Conservation (phyloP, 2,888 invertebrate species). For the Penaeus monodon region DNA sequence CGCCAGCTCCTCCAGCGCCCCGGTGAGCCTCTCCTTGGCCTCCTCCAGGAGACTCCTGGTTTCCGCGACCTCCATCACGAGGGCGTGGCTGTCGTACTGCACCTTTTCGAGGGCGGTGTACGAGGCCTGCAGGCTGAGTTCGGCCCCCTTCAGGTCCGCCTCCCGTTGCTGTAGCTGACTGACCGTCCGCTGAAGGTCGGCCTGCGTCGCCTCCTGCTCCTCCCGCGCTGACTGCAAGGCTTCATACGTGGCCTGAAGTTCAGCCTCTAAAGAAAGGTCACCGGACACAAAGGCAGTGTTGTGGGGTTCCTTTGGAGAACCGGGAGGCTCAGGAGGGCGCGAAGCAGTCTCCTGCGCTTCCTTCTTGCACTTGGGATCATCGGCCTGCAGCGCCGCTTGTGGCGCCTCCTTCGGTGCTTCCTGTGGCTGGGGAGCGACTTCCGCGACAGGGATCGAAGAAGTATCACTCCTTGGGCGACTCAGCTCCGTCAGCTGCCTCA, state of each 20-base stretch:
- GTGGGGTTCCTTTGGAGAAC: neutral
- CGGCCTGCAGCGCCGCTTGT: neutral
- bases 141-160: conserved; percentile 20
- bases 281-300: conserved; percentile 29
- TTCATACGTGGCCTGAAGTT: conserved; percentile 45
- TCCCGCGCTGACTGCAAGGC: conserved; percentile 30
- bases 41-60: conserved; percentile 28
- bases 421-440: too few relatives aligned
- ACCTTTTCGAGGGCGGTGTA: conserved; percentile 36
- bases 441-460: too few relatives aligned
- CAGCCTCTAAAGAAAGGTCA: conserved; percentile 30
- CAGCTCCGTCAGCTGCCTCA: conserved; percentile 30
- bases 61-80: conserved; percentile 48
- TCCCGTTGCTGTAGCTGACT: conserved; percentile 37
- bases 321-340: neutral
- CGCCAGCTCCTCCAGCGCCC: conserved; percentile 19
- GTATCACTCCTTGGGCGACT: neutral
- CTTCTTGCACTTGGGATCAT: neutral
- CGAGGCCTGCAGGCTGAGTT: conserved; percentile 29
- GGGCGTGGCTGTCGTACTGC: conserved; percentile 39
- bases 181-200: conserved; percentile 38
- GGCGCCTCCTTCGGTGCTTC: neutral
- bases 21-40: conserved; percentile 10
- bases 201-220: conserved; percentile 45
- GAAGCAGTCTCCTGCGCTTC: neutral